phyloP scores from a whole-genome alignment of 2,113 vertebrate genomes.

The Cryptotis parvus region DNA sequence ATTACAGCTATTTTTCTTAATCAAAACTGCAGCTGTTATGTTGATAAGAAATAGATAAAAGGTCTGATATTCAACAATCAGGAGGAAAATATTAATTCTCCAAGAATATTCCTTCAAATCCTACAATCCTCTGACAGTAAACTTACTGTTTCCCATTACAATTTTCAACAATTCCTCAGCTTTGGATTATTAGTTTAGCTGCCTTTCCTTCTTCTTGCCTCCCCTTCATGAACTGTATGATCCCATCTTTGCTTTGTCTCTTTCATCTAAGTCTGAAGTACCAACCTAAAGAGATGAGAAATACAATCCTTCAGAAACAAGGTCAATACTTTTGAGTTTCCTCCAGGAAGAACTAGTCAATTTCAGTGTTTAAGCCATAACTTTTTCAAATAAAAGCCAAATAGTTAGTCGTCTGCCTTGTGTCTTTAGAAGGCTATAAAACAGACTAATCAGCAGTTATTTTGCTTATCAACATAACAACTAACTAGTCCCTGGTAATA shows the following conservation, averaged over 20 bases:
- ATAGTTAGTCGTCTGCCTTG: constrained; percentile 5
- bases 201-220: neutral
- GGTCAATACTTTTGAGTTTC: neutral
- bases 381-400: constrained; percentile 55
- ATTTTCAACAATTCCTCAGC: neutral
- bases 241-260: neutral
- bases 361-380: constrained; percentile 51
- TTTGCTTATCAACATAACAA: constrained; percentile 45
- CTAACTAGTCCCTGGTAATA: neutral
- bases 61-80: constrained; percentile 20
- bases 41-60: constrained; percentile 2
- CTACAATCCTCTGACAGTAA: neutral
- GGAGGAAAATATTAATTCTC: constrained; percentile 39
- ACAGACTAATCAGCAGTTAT: constrained; percentile 19
- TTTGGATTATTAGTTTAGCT: neutral
- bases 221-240: neutral
- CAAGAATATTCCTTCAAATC: constrained; percentile 19
- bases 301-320: constrained; percentile 39
- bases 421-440: constrained; percentile 46
- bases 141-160: neutral
- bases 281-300: neutral
- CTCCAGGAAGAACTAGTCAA: constrained; percentile 44
- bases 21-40: constrained; percentile 30
- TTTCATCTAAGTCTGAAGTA: neutral
- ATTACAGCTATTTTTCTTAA: constrained; percentile 11